These are phyloP conservation scores for Orientallactaga sibirica DNA, from an alignment of 2,797 vertebrate genomes.

Conservation along the genomic window DNA sequence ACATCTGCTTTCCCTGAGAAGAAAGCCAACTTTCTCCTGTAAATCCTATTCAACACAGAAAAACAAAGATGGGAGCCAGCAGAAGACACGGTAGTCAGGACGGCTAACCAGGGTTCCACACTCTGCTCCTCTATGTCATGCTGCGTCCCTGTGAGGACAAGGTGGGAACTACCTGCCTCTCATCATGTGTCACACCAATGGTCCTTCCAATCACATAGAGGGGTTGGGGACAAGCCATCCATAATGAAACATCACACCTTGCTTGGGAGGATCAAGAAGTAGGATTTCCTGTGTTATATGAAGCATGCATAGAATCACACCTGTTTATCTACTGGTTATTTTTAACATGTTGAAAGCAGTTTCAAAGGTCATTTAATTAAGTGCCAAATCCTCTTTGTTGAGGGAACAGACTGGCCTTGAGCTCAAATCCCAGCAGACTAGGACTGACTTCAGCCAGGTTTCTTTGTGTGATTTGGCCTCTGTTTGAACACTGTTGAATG, in stretches of 20 bases:
- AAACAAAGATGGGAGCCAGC: background rate
- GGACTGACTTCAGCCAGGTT: background rate
- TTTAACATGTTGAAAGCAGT: background rate
- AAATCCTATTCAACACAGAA: constrained; percentile 12
- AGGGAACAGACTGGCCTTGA: background rate
- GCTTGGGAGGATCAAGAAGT: background rate
- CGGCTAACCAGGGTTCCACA: fast-evolving
- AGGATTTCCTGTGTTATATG: background rate
- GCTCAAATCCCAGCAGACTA: background rate
- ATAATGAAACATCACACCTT: background rate
- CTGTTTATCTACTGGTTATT: background rate
- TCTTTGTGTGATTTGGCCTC: background rate
- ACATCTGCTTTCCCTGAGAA: constrained; percentile 38
- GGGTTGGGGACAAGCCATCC: background rate
- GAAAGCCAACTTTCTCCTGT: constrained; percentile 36
- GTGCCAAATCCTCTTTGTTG: background rate
- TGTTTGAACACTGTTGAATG: background rate
- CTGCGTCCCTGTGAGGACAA: background rate
- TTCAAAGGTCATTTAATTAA: background rate
- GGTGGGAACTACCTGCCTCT: background rate
- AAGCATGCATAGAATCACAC: background rate
- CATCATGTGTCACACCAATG: fast-evolving
- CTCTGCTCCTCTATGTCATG: fast-evolving
- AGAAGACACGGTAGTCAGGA: background rate
- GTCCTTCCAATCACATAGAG: background rate